Percentiles rank a stretch among this genome's conserved stretches.
Conservation (phyloP, 2,113 vertebrate genomes). For the Gobius niger region DNA sequence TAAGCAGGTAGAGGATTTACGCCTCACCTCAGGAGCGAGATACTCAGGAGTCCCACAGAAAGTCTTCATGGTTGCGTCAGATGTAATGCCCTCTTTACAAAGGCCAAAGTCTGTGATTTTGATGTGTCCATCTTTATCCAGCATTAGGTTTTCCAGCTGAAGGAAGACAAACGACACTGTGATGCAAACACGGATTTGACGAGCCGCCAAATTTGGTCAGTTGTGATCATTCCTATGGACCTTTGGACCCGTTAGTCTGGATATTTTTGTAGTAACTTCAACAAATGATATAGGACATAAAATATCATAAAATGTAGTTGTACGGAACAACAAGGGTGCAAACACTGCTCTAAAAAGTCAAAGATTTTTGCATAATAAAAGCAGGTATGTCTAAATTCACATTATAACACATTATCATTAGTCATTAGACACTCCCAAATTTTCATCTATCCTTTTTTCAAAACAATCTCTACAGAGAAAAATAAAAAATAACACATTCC, state of each 20-base stretch:
- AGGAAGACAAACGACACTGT: background rate
- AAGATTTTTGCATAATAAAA: background rate
- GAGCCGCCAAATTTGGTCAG: background rate
- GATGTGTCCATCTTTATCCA: conserved; percentile 93
- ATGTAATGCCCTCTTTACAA: conserved; percentile 93
- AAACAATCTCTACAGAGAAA: no score
- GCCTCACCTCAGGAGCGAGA: conserved; percentile 87
- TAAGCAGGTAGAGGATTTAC: background rate
- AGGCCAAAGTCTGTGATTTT: conserved; percentile 96
- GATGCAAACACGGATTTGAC: background rate
- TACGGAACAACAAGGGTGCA: no score
- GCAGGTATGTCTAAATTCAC: background rate
- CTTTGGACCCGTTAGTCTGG: no score
- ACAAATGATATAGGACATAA: no score
- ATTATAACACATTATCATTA: no score
- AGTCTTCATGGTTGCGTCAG: conserved; percentile 94
- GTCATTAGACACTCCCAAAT: no score
- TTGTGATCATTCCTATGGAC: background rate
- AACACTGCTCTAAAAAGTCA: no score
- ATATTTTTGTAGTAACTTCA: no score
- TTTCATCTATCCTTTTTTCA: no score
- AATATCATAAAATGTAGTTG: no score
- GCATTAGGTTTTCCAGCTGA: conserved; percentile 93
- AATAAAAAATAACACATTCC: no score
- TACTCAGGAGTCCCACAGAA: conserved; percentile 95